phyloP scores from a whole-genome alignment of 2,888 invertebrate genomes.

The Gymnosoma rotundatum region DNA sequence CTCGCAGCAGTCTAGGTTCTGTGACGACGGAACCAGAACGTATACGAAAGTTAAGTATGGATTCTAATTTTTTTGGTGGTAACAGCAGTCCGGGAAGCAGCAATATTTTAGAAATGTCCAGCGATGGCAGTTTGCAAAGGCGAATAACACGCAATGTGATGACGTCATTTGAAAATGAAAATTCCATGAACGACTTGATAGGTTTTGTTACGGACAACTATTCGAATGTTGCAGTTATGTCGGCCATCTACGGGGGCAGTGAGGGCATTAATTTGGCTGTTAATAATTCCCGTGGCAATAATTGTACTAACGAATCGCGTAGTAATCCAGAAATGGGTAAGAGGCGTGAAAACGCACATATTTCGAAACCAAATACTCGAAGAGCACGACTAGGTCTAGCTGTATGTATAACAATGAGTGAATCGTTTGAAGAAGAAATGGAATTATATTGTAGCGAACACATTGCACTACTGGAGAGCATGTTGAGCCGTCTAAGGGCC shows the following conservation, averaged over 20 bases:
- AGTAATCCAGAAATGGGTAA: slow-evolving; percentile 82
- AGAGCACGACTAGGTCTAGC: slow-evolving; percentile 86
- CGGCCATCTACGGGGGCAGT: slow-evolving; percentile 78
- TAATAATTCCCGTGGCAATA: slow-evolving; percentile 77
- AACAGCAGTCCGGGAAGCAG: slow-evolving; percentile 75
- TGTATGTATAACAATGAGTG: slow-evolving; percentile 85
- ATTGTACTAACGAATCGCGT: slow-evolving; percentile 78
- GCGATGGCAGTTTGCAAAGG: slow-evolving; percentile 85
- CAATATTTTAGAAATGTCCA: slow-evolving; percentile 81
- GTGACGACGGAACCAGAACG: slow-evolving; percentile 80
- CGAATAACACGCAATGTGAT: slow-evolving; percentile 84
- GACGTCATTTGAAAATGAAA: slow-evolving; percentile 82
- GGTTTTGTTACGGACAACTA: slow-evolving; percentile 80
- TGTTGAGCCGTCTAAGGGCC: slow-evolving; percentile 87
- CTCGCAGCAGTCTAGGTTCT: slow-evolving; percentile 81
- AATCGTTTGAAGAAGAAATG: slow-evolving; percentile 85
- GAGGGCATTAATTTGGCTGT: slow-evolving; percentile 79
- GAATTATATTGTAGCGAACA: slow-evolving; percentile 91
- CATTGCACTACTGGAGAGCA: slow-evolving; percentile 88
- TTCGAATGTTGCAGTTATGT: slow-evolving; percentile 74
- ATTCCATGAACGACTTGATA: slow-evolving; percentile 81
- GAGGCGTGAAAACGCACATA: slow-evolving; percentile 69
- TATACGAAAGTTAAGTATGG: slow-evolving; percentile 79
- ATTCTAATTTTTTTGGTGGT: slow-evolving; percentile 79
- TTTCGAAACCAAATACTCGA: slow-evolving; percentile 71